phyloP scores from a whole-genome alignment of 1,140 invertebrate genomes.

The Musca domestica region DNA sequence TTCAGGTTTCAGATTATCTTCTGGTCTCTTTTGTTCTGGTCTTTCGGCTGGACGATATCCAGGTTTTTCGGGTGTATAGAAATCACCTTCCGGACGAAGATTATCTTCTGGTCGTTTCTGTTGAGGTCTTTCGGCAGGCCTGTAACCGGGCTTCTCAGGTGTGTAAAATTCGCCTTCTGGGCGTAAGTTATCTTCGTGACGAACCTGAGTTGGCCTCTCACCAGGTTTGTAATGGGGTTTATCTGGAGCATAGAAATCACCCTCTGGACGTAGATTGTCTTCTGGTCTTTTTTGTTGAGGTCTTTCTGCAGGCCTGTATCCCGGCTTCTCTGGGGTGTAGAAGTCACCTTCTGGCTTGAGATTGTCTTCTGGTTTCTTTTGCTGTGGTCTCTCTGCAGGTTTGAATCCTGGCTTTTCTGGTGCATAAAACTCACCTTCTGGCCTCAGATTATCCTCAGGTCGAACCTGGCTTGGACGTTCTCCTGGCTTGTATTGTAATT shows the following conservation, averaged over 20 bases:
- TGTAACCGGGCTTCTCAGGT: constrained; percentile 58
- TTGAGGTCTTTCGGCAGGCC: constrained; percentile 50
- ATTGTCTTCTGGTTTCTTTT: constrained; percentile 57
- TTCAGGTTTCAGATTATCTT: constrained; percentile 64
- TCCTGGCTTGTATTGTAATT: constrained; percentile 49
- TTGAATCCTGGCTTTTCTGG: constrained; percentile 55
- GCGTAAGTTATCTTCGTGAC: constrained; percentile 60
- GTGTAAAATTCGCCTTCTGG: constrained; percentile 63
- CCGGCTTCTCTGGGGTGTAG: constrained; percentile 52
- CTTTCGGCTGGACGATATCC: constrained; percentile 51
- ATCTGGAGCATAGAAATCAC: constrained; percentile 58
- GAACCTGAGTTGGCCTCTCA: constrained; percentile 58
- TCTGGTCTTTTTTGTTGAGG: constrained; percentile 53
- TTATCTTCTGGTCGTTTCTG: constrained; percentile 57
- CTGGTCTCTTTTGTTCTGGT: constrained; percentile 53
- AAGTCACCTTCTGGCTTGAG: constrained; percentile 62
- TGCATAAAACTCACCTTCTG: constrained; percentile 60
- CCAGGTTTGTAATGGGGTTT: constrained; percentile 55
- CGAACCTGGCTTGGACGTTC: constrained; percentile 51
- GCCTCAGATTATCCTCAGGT: constrained; percentile 58
- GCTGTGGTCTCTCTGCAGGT: constrained; percentile 55
- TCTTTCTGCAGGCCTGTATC: constrained; percentile 55
- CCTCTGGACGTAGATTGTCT: constrained; percentile 62
- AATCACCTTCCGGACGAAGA: constrained; percentile 59
- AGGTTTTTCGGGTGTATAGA: constrained; percentile 56